Percentiles rank a stretch among this genome's conserved stretches.
Conservation (phyloP, 2,797 vertebrate genomes). For the Sebastes vulpes region DNA sequence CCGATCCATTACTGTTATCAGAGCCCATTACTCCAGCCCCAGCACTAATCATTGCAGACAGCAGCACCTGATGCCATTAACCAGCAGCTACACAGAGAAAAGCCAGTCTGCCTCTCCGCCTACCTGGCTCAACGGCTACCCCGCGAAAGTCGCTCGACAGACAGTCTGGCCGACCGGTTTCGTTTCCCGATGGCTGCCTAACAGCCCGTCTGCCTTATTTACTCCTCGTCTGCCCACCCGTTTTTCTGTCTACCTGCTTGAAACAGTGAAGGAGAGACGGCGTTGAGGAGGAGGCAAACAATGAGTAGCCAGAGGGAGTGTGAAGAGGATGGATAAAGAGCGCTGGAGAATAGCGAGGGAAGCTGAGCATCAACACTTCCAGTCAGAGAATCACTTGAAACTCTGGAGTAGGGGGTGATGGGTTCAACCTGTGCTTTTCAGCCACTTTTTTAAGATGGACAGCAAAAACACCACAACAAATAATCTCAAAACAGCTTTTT, state of each 20-base stretch:
- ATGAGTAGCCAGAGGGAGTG: conserved; percentile 1
- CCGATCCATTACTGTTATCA: conserved; percentile 87
- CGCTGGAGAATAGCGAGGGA: background rate
- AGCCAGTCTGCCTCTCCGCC: conserved; percentile 42
- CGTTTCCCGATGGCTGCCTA: conserved; percentile 23
- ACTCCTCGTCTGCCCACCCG: conserved; percentile 31
- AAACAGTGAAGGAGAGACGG: conserved; percentile 9
- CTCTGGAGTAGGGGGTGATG: background rate
- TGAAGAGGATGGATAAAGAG: conserved; percentile 18
- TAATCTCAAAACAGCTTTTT: background rate
- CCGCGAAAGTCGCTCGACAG: conserved; percentile 11
- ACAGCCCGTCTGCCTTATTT: conserved; percentile 54
- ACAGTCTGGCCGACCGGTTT: conserved; percentile 16
- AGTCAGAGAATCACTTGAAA: conserved; percentile 16
- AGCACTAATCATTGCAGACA: conserved; percentile 84
- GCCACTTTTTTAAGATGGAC: background rate
- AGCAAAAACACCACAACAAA: conserved; percentile 10
- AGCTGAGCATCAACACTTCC: conserved; percentile 14
- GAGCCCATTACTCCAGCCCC: conserved; percentile 82
- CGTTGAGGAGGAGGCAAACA: conserved; percentile 23
- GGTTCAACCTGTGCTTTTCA: background rate
- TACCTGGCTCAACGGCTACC: conserved; percentile 47
- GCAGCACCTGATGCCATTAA: conserved; percentile 86
- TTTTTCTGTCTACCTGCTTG: conserved; percentile 28
- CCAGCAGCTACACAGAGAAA: conserved; percentile 63